Base-by-base conservation (phyloP, 2,797 vertebrate genomes). In the Anabas testudineus region DNA sequence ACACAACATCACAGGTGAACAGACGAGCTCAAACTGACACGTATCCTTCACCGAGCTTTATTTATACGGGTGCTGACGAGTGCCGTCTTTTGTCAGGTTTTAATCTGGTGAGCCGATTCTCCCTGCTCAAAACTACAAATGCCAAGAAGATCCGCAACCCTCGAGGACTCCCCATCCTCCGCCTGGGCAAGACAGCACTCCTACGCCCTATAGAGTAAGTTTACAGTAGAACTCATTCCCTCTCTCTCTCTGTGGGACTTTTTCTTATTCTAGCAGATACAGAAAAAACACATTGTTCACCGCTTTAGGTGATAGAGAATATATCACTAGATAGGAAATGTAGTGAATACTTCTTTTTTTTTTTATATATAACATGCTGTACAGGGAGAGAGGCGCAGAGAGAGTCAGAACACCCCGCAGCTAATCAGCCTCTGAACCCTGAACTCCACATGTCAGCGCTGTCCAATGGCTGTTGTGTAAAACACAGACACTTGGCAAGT, bases 61-160 rank as follows among this genome's bases (percentile, higher is more conserved):
- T 81, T 47, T 12, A 10, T 16, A 16, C 52, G 18, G 43, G 36
- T 60, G 46, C 63, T 87, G 52, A 89, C 59, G 9, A 53, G 45
- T 73, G 42, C 6, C 15, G n/a, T 76, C 62, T 48, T 13, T 79
- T 67, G 19, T 30, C 88, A 99, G 98, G 98, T 77, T 99, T 97
- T 91, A 98, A 97, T 92, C 91, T 99, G 82, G 94, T 98, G 54
- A 95, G 91, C 54, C 92, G 93, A 53, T 98, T 99, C 56, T 95
- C 92, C 26, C 92, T 99, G 87, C 87, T 96, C 85, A 98, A 95
- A 93, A 96, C 85, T 45, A 75, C 93, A 0, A 92, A 96, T 55
- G 72, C 99, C 85, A 99, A 98, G 90, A 99, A 97, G 88, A 95
- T 98, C 80, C 95, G 88, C 10, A 97, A 95, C 79, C 82, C 95